Evolutionary conservation across 2,113 vertebrate genomes (phyloP).

Genomic region (Gadus macrocephalus): DNA sequence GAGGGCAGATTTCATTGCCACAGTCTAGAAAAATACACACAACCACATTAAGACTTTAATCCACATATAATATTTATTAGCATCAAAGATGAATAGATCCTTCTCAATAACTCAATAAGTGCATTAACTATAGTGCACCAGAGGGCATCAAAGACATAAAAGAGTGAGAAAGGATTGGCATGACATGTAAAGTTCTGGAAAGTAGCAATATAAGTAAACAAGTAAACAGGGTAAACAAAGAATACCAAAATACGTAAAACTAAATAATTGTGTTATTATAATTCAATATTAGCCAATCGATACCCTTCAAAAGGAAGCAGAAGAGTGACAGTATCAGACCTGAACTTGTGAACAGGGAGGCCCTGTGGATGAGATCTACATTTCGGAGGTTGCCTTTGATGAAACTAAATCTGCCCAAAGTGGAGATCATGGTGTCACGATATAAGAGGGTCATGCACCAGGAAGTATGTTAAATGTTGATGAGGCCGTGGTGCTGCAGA

Average conservation of each 20-base stretch:
- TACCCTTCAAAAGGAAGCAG: neutral
- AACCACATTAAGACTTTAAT: conserved; percentile 21
- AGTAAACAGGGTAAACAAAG: too few relatives aligned
- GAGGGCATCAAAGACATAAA: too few relatives aligned
- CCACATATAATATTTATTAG: neutral
- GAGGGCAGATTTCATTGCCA: conserved; percentile 80
- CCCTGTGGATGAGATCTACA: neutral
- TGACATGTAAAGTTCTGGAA: too few relatives aligned
- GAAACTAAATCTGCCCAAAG: conserved; percentile 34
- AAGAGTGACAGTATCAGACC: neutral
- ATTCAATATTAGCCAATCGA: too few relatives aligned
- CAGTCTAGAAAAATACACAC: conserved; percentile 73
- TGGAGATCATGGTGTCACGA: conserved; percentile 60
- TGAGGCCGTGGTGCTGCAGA: conserved; percentile 35
- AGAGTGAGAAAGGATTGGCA: too few relatives aligned
- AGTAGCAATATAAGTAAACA: too few relatives aligned
- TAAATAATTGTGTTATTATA: too few relatives aligned
- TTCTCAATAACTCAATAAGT: neutral
- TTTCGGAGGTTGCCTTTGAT: conserved; percentile 20
- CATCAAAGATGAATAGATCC: too few relatives aligned
- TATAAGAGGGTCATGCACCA: conserved; percentile 49
- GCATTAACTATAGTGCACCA: too few relatives aligned
- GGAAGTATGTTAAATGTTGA: conserved; percentile 58
- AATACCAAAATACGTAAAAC: too few relatives aligned
- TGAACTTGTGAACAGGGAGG: neutral